Percentiles rank a stretch among this genome's conserved stretches.
Evolutionary conservation across 1,140 invertebrate species (phyloP).

Genomic region (Drosophila prosaltans): DNA sequence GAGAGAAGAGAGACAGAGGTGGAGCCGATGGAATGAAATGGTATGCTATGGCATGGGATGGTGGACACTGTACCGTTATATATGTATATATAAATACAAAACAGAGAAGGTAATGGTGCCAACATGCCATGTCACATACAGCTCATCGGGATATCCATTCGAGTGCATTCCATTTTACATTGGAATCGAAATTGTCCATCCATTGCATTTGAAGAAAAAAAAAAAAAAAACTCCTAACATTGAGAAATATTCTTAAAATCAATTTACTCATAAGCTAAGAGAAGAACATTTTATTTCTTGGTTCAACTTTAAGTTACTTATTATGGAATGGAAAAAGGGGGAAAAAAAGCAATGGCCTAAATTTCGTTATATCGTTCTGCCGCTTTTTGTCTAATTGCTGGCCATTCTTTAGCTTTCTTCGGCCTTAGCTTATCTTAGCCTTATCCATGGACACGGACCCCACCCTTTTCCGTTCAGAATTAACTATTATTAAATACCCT

Average conservation of each 20-base stretch:
- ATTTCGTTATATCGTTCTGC: conserved; percentile 13
- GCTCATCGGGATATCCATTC: background rate
- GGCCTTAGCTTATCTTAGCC: conserved; percentile 36
- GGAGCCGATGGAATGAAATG: no score
- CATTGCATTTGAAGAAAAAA: background rate
- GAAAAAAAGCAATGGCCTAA: background rate
- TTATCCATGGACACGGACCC: conserved; percentile 33
- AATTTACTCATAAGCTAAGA: no score
- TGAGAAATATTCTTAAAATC: no score
- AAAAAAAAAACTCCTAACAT: background rate
- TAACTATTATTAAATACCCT: conserved; percentile 1
- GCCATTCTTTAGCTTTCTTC: conserved; percentile 65
- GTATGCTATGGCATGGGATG: no score
- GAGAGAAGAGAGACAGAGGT: no score
- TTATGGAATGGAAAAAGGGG: no score
- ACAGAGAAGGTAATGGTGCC: background rate
- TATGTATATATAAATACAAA: conserved; percentile 44
- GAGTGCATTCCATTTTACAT: conserved; percentile 55
- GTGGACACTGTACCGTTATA: conserved; percentile 14
- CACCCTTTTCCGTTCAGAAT: background rate
- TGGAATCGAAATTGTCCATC: conserved; percentile 70
- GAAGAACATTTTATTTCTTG: no score
- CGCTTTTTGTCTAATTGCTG: conserved; percentile 60
- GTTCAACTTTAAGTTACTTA: no score
- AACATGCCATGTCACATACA: background rate